Conservation (phyloP, 2,888 invertebrate genomes). For the Xestoiulus laeticollis region DNA sequence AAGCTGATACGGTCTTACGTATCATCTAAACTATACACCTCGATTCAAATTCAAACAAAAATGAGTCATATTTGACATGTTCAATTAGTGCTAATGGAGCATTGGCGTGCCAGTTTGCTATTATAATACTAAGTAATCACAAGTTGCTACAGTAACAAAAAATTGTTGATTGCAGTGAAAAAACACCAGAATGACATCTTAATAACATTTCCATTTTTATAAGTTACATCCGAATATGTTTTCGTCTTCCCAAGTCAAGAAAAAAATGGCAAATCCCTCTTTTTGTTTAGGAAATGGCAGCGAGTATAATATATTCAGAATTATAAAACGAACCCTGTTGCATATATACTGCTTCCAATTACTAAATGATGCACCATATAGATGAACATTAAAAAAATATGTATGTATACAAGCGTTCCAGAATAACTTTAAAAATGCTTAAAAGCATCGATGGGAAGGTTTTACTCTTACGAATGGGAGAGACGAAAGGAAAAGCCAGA, state of each 20-base stretch:
- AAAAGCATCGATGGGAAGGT: background rate
- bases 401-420: background rate
- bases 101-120: too few relatives aligned
- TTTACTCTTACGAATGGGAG: background rate
- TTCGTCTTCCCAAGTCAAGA: background rate
- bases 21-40: too few relatives aligned
- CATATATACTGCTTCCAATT: background rate
- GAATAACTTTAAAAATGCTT: background rate
- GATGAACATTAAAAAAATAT: background rate
- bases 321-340: background rate
- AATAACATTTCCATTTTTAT: too few relatives aligned
- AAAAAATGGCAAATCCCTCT: background rate
- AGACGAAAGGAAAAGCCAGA: conserved; percentile 27
- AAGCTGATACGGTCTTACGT: too few relatives aligned
- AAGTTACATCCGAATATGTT: too few relatives aligned
- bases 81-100: too few relatives aligned
- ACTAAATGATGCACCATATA: background rate
- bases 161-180: too few relatives aligned
- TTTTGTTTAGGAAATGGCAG: background rate
- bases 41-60: too few relatives aligned
- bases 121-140: too few relatives aligned
- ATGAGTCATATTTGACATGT: too few relatives aligned
- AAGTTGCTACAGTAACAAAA: too few relatives aligned
- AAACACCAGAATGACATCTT: too few relatives aligned
- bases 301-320: background rate